A percentile compares a stretch with the other conserved stretches of the same genome.
Evolutionary conservation across 2,888 invertebrate species (phyloP).

Genomic region (Volucella inflata): DNA sequence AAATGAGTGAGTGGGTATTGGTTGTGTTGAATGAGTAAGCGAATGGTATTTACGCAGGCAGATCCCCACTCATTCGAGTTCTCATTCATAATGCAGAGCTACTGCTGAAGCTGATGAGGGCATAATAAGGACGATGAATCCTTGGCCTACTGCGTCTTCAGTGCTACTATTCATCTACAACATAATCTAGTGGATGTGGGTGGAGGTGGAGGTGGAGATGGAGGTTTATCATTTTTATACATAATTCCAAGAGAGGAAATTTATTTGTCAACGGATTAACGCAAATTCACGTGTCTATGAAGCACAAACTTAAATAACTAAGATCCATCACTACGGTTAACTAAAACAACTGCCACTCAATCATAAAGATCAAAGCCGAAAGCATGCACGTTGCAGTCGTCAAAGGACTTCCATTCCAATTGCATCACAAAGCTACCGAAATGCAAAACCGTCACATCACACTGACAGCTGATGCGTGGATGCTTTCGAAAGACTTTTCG

Average conservation of each 20-base stretch:
- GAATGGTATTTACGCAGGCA: neutral
- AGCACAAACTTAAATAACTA: neutral
- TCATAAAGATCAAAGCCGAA: constrained; percentile 7
- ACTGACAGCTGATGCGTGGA: constrained; percentile 27
- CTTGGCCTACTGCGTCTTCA: constrained; percentile 52
- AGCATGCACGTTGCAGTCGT: neutral
- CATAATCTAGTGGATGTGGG: neutral
- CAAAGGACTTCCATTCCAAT: constrained; percentile 25
- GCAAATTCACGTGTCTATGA: constrained; percentile 11
- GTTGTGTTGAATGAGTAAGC: neutral
- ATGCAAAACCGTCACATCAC: constrained; percentile 6
- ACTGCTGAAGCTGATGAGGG: constrained; percentile 45
- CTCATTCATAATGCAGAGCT: constrained; percentile 31
- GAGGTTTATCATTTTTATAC: neutral
- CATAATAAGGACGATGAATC: constrained; percentile 44
- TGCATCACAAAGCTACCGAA: constrained; percentile 6
- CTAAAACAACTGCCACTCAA: constrained; percentile 3
- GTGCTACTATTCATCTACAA: constrained; percentile 6
- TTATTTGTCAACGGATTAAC: constrained; percentile 17
- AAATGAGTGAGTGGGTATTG: constrained; percentile 17
- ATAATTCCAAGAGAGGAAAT: neutral
- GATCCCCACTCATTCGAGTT: constrained; percentile 12
- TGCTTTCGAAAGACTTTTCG: constrained; percentile 20
- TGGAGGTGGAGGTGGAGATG: too few species aligned
- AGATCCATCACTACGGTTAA: constrained; percentile 5